phyloP scores from a whole-genome alignment of 2,797 vertebrate species.

The Hydrocynus forskahlii region DNA sequence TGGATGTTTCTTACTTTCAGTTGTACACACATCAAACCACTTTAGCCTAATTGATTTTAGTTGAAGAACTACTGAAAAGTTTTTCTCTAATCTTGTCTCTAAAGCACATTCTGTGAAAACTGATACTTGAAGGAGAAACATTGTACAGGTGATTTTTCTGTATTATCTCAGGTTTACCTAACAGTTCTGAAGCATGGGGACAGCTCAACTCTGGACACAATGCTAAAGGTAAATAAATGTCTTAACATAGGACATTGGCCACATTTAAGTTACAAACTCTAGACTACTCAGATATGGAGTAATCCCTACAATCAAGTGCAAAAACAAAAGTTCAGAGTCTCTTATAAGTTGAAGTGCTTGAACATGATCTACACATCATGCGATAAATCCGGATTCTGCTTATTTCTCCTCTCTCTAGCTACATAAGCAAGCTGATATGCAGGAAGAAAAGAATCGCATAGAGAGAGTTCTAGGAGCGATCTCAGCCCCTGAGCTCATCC shows the following conservation, averaged over 20 bases:
- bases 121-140: neutral
- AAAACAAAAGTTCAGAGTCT: neutral
- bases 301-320: neutral
- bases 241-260: neutral
- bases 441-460: constrained; percentile 97
- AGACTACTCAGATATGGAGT: neutral
- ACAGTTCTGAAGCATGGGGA: constrained; percentile 97
- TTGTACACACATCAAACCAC: neutral
- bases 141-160: neutral
- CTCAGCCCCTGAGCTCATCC: constrained; percentile 91
- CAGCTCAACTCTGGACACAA: constrained; percentile 88
- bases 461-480: constrained; percentile 96
- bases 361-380: neutral
- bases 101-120: neutral
- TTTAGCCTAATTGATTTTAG: neutral
- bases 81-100: neutral
- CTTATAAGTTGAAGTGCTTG: neutral
- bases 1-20: neutral
- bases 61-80: neutral
- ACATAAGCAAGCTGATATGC: constrained; percentile 98
- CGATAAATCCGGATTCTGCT: neutral
- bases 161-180: constrained; percentile 87
- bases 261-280: neutral
- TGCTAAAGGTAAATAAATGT: constrained; percentile 88
- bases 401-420: constrained; percentile 76